These are phyloP conservation scores for Netelia inedita DNA, from an alignment of 2,888 invertebrate species.

Conservation along the genomic window DNA sequence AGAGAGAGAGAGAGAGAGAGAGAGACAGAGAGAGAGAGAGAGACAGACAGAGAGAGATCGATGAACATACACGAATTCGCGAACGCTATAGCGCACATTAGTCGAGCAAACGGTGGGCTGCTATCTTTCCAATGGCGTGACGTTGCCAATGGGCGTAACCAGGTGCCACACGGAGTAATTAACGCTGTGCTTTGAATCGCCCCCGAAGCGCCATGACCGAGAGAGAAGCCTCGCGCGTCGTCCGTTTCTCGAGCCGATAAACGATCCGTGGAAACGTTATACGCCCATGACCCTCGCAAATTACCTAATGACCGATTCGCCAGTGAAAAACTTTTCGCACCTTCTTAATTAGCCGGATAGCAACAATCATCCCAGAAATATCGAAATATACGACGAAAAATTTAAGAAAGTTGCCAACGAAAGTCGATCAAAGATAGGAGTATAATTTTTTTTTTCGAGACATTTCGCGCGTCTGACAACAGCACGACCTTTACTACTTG, in stretches of 20 bases:
- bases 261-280: constrained; percentile 42
- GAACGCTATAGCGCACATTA: constrained; percentile 40
- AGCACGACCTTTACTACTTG: constrained; percentile 35
- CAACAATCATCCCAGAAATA: too few relatives aligned
- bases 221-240: too few relatives aligned
- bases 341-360: background rate
- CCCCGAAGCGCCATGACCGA: constrained; percentile 8
- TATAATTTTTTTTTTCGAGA: background rate
- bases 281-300: background rate
- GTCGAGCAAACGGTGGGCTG: constrained; percentile 23
- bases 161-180: constrained; percentile 68
- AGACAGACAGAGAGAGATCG: too few relatives aligned
- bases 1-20: too few relatives aligned
- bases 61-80: constrained; percentile 17
- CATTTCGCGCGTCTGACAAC: constrained; percentile 1
- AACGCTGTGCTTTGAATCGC: constrained; percentile 62
- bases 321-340: background rate
- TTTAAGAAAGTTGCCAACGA: background rate
- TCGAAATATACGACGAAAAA: background rate
- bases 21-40: too few relatives aligned
- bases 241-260: constrained; percentile 34
- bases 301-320: constrained; percentile 6
- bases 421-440: too few relatives aligned
- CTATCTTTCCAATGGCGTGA: constrained; percentile 63
- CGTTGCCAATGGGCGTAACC: constrained; percentile 67